Conservation (phyloP, 2,113 vertebrate genomes). For the Struthidea cinerea region DNA sequence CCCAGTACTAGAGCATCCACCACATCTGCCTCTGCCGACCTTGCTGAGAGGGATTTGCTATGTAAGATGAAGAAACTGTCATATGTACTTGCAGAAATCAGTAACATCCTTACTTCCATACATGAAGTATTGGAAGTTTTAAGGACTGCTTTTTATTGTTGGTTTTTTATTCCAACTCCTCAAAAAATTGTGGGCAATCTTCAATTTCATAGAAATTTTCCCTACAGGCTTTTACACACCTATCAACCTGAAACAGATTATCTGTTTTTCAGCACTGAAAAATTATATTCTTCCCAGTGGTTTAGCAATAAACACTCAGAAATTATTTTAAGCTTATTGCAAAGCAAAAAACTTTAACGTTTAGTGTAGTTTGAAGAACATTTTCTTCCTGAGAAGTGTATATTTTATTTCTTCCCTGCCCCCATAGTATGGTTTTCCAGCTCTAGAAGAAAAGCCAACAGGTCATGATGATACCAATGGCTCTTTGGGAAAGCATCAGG, state of each 20-base stretch:
- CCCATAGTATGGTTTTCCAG: not conserved
- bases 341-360: not conserved
- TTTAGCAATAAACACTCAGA: not conserved
- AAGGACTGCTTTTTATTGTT: not conserved
- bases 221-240: not conserved
- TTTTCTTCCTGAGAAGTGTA: not conserved
- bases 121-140: not conserved
- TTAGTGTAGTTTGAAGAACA: not conserved
- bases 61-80: not conserved
- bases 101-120: not conserved
- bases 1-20: fast-evolving
- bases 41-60: not conserved
- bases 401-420: not conserved
- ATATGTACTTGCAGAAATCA: not conserved
- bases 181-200: not conserved
- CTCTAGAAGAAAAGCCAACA: not conserved
- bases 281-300: not conserved
- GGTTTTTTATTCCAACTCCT: not conserved
- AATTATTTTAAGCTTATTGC: not conserved
- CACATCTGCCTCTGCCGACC: not conserved
- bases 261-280: not conserved
- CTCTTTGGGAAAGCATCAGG: not conserved
- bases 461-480: not conserved
- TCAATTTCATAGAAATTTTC: not conserved
- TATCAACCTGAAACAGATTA: not conserved